These are phyloP conservation scores for Drosophila baimaii DNA, from an alignment of 1,140 invertebrate genomes.

Conservation along the genomic window DNA sequence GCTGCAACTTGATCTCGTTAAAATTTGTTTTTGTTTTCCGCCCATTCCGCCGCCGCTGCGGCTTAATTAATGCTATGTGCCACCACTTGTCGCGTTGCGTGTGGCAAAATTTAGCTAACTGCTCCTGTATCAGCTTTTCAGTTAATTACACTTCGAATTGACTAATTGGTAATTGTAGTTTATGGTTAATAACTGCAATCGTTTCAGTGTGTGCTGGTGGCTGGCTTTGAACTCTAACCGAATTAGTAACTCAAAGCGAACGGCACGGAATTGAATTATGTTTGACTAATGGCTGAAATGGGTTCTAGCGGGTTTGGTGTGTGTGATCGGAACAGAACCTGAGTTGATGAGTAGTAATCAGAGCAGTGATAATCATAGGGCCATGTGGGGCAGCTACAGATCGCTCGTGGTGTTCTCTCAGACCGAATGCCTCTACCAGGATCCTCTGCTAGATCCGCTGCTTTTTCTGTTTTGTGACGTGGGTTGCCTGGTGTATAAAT, in stretches of 20 bases:
- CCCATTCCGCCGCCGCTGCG: slow-evolving; percentile 20
- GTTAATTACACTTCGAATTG: slow-evolving; percentile 76
- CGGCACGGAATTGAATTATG: slow-evolving; percentile 36
- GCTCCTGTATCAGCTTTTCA: slow-evolving; percentile 58
- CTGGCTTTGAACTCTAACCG: slow-evolving; percentile 36
- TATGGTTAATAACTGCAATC: slow-evolving; percentile 66
- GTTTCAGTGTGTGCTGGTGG: slow-evolving; percentile 44
- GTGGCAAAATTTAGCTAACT: slow-evolving; percentile 71
- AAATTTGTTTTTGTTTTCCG: slow-evolving; percentile 63
- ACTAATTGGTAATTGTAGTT: slow-evolving; percentile 78
- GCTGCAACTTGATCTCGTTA: slow-evolving; percentile 58
- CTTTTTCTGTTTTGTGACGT: slow-evolving; percentile 43
- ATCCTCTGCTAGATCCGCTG: slow-evolving; percentile 12
- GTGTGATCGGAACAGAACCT: slow-evolving; percentile 44
- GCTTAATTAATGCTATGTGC: slow-evolving; percentile 62
- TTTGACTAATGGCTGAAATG: slow-evolving; percentile 34
- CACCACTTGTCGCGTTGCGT: slow-evolving; percentile 41
- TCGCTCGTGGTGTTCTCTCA: not conserved
- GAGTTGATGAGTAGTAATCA: slow-evolving; percentile 24
- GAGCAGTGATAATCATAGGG: slow-evolving; percentile 19
- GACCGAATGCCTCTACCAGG: slow-evolving; percentile 15
- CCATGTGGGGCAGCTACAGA: slow-evolving; percentile 23
- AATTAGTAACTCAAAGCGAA: slow-evolving; percentile 31
- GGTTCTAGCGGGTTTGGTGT: slow-evolving; percentile 3
- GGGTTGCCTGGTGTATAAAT: slow-evolving; percentile 50